Base-by-base conservation (phyloP, 2,797 vertebrate genomes). In the Characodon lateralis region DNA sequence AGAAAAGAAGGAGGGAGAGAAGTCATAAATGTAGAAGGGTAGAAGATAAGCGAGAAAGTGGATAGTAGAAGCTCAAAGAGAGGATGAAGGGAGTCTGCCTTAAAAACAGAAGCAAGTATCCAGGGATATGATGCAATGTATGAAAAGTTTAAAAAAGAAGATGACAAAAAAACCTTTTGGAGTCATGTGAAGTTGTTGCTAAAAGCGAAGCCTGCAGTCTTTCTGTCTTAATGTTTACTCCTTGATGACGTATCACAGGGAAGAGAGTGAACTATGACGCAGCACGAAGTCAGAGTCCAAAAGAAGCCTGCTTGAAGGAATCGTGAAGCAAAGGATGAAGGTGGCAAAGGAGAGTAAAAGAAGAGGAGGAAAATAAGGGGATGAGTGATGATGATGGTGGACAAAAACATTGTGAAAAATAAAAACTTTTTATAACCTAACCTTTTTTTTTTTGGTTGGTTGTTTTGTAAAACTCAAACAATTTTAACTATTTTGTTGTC, bases 251-350 rank as follows among this genome's bases (percentile, higher is more conserved):
- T 91, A 82, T 82, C 53, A 73, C 81, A 75, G 78, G 76, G 73
- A 77, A 79, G 75, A 71, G 71, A 80, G 68, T 89, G 88, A 89
- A 80, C 87, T 86, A 84, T 90, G 89, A 91, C 28, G 74, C 88
- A 82, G 80, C 73, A 76, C 46, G 24, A 71, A 84, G 80, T 81
- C 83, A 65, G 39, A 71, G 61, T 85, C 84, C n/a, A 71, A 35
- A 63, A 84, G 74, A 86, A 35, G 71, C 68, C 71, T 66, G 73
- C 78, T 85, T 82, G 74, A 79, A 87, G 87, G 85, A 82, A 71
- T 82, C 63, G n/a, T 85, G 75, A 78, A 35, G 31, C 31, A 35
- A 80, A 75, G 77, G 78, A 83, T 81, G 70, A 85, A 88, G 79
- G 58, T 24, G 26, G 41, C 55, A 65, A 9, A 80, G 72, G 51